phyloP scores from a whole-genome alignment of 2,888 invertebrate species.

The Polydrusus pterygomalis region DNA sequence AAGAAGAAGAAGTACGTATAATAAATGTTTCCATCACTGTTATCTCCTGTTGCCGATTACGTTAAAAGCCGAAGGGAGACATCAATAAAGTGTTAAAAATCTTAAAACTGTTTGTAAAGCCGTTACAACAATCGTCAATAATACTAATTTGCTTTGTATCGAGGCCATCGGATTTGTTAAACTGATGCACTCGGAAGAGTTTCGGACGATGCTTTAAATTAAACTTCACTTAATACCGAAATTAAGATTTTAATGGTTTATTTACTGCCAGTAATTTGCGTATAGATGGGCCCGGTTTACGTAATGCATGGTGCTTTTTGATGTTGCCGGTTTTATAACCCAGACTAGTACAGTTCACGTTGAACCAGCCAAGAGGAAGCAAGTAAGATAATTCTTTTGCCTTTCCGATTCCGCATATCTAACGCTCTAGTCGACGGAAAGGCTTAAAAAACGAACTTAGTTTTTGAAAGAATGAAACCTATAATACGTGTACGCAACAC shows the following conservation, averaged over 20 bases:
- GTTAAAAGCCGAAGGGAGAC: neutral
- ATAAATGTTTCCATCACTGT: too few species aligned
- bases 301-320: neutral
- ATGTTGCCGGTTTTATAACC: neutral
- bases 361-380: too few species aligned
- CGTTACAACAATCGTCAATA: neutral
- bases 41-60: too few species aligned
- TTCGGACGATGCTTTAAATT: conserved; percentile 1
- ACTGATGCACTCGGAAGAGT: neutral
- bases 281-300: neutral
- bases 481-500: too few species aligned
- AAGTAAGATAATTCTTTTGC: too few species aligned
- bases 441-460: too few species aligned
- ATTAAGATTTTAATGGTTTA: conserved; percentile 28
- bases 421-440: too few species aligned
- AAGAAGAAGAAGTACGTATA: too few species aligned
- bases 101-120: neutral
- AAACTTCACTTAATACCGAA: conserved; percentile 24
- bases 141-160: conserved; percentile 17
- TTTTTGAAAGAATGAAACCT: too few species aligned
- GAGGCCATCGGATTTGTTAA: neutral
- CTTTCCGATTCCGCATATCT: too few species aligned
- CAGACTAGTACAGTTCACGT: neutral
- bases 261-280: conserved; percentile 25
- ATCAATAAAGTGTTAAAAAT: neutral